These are phyloP conservation scores for Mola mola DNA, from an alignment of 2,113 vertebrate species.

Conservation along the genomic window DNA sequence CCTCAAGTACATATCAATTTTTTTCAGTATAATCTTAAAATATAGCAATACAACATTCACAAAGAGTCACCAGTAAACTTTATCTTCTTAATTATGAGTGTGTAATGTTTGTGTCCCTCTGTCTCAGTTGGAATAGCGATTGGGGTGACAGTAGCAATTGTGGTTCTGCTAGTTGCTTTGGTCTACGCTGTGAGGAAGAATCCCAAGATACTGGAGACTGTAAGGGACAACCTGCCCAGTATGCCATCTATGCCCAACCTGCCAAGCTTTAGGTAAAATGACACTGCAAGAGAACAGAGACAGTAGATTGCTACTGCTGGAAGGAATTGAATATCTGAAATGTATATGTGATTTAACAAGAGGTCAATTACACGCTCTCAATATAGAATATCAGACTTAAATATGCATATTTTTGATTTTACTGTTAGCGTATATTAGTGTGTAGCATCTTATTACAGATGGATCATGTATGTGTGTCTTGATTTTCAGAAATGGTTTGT, in stretches of 20 bases:
- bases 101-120: not conserved
- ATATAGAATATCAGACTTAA: not conserved
- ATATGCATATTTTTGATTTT: not conserved
- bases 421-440: not conserved
- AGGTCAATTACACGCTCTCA: not conserved
- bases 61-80: not conserved
- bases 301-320: too few species aligned
- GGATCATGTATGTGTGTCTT: not conserved
- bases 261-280: conserved; percentile 64
- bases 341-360: not conserved
- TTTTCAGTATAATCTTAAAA: not conserved
- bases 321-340: not conserved
- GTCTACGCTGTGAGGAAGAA: conserved; percentile 70
- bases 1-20: conserved; percentile 61
- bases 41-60: not conserved
- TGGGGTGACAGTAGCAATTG: conserved; percentile 67
- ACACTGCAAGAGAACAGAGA: not conserved
- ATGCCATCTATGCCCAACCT: conserved; percentile 45
- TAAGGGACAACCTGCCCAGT: conserved; percentile 50
- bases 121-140: conserved; percentile 74
- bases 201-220: conserved; percentile 45
- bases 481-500: conserved; percentile 46
- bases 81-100: not conserved
- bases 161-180: conserved; percentile 61
- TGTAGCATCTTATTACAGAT: not conserved